Percentiles rank a stretch among this genome's conserved stretches.
phyloP scores from a whole-genome alignment of 2,888 invertebrate species.

The Bimastos eiseni region DNA sequence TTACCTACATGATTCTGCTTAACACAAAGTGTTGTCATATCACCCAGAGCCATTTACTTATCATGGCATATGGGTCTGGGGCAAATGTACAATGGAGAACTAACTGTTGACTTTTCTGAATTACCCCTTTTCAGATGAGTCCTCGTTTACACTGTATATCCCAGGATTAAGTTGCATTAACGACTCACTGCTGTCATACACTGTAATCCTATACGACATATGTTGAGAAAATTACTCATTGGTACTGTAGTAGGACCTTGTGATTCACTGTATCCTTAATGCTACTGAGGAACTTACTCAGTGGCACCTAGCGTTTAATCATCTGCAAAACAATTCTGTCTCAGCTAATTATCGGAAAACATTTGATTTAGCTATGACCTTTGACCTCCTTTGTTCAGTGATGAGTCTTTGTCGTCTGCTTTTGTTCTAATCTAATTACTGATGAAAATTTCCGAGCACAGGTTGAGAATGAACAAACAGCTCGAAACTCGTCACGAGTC shows the following conservation, averaged over 20 bases:
- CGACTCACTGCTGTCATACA: too few relatives aligned
- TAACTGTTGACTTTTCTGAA: too few relatives aligned
- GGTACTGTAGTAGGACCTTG: neutral
- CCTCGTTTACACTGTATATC: too few relatives aligned
- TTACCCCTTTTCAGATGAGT: too few relatives aligned
- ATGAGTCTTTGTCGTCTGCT: neutral
- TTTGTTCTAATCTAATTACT: conserved; percentile 5
- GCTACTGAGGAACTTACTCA: neutral
- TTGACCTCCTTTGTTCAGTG: neutral
- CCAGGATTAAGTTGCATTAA: too few relatives aligned
- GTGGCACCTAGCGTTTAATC: neutral
- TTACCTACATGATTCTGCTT: too few relatives aligned
- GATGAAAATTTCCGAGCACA: neutral
- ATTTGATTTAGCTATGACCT: neutral
- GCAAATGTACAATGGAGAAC: too few relatives aligned
- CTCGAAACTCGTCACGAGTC: conserved; percentile 1
- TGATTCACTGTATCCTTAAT: neutral
- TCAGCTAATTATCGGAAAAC: conserved; percentile 2
- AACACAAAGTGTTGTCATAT: too few relatives aligned
- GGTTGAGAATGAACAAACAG: neutral
- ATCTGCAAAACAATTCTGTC: neutral
- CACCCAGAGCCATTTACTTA: too few relatives aligned
- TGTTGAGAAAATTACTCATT: neutral
- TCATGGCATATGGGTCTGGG: too few relatives aligned
- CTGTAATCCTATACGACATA: too few relatives aligned